A percentile compares a stretch with the other conserved stretches of the same genome.
Conservation (phyloP, 2,797 vertebrate species). For the Coregonus suidteri region DNA sequence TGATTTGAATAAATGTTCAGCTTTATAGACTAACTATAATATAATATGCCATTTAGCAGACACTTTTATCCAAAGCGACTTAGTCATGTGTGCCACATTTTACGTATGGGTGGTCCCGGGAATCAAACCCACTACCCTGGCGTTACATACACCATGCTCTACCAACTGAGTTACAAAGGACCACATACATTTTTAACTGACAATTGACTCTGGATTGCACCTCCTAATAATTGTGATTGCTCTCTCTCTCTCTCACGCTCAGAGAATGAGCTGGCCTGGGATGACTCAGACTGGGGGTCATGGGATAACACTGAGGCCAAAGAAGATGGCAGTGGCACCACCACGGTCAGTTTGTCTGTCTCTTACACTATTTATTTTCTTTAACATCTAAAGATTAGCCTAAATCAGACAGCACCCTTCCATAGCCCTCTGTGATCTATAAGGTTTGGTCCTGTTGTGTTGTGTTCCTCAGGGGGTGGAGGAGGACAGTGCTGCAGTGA, state of each 20-base stretch:
- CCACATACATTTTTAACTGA: neutral
- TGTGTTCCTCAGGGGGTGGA: conserved; percentile 76
- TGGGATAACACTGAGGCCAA: conserved; percentile 84
- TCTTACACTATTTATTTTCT: too few species aligned
- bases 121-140: too few species aligned
- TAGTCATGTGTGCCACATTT: too few species aligned
- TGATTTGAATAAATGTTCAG: neutral
- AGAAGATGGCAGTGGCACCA: conserved; percentile 45
- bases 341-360: conserved; percentile 44
- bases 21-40: neutral
- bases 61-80: too few species aligned
- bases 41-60: too few species aligned
- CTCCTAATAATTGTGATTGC: neutral
- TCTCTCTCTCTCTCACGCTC: conserved; percentile 6
- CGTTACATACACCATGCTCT: too few species aligned
- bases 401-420: neutral
- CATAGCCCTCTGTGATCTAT: neutral
- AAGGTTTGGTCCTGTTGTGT: neutral
- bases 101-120: too few species aligned
- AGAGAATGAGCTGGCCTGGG: conserved; percentile 90
- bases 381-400: too few species aligned
- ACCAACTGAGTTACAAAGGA: too few species aligned
- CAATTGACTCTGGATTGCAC: neutral
- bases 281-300: conserved; percentile 90
- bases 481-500: conserved; percentile 67